Percentiles rank a stretch among this genome's conserved stretches.
Evolutionary conservation across 2,113 vertebrate species (phyloP).

Genomic region (Arizona elegans): DNA sequence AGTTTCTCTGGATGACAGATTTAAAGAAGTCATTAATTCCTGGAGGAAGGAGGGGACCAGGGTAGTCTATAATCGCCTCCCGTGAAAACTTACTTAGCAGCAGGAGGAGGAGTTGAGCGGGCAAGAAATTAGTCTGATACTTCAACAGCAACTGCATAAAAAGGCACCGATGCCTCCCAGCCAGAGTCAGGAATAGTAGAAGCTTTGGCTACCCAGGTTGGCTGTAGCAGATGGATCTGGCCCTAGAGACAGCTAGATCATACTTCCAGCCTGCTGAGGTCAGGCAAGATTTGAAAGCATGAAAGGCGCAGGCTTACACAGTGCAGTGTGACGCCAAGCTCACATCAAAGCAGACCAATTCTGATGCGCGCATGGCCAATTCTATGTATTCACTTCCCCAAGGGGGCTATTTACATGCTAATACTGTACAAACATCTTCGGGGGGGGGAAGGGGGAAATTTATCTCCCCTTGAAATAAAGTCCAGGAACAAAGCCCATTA

Average conservation of each 20-base stretch:
- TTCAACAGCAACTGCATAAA: constrained; percentile 12
- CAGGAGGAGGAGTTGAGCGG: background rate
- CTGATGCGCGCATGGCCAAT: background rate
- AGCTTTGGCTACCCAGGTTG: background rate
- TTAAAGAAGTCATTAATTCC: constrained; percentile 26
- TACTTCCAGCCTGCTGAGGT: background rate
- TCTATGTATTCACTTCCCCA: background rate
- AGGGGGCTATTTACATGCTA: background rate
- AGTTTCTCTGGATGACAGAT: constrained; percentile 32
- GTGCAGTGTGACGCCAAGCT: background rate
- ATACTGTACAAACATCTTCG: background rate
- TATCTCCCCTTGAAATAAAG: background rate
- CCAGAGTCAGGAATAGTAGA: background rate
- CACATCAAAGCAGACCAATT: background rate
- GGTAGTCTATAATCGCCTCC: background rate
- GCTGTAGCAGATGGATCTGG: background rate
- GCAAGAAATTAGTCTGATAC: background rate
- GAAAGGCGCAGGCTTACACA: background rate
- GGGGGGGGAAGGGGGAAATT: background rate
- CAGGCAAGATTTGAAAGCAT: background rate
- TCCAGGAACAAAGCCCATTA: background rate
- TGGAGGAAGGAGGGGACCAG: background rate
- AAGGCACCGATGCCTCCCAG: background rate
- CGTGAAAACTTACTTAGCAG: background rate
- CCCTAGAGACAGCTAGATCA: background rate